Percentiles rank a stretch among this genome's conserved stretches.
Evolutionary conservation across 2,888 invertebrate species (phyloP).

Genomic region (Hydropsyche betteni): DNA sequence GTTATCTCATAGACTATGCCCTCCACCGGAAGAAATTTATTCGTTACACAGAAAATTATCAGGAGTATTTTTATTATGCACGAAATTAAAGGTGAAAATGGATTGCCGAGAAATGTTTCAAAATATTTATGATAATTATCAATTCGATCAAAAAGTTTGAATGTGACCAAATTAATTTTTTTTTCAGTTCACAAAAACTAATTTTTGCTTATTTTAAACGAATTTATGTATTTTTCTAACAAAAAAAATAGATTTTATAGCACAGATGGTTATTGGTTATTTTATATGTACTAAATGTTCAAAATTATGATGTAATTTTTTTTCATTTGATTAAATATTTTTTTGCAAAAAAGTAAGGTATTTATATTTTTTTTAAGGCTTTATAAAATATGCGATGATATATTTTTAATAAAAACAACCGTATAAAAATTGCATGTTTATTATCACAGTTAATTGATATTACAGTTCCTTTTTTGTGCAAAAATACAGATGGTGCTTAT

Average conservation of each 20-base stretch:
- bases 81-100: slow-evolving; percentile 83
- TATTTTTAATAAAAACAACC: background rate
- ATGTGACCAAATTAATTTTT: too few species aligned
- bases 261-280: too few species aligned
- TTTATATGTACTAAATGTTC: too few species aligned
- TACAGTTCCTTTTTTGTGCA: slow-evolving; percentile 21
- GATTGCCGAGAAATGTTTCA: slow-evolving; percentile 86
- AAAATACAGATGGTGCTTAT: slow-evolving; percentile 4
- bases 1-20: slow-evolving; percentile 90
- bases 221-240: too few species aligned
- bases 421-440: slow-evolving; percentile 26
- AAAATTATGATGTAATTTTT: too few species aligned
- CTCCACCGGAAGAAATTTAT: slow-evolving; percentile 98
- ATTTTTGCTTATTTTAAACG: too few species aligned
- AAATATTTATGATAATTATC: slow-evolving; percentile 78
- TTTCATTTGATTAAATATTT: too few species aligned
- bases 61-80: slow-evolving; percentile 91
- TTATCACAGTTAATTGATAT: slow-evolving; percentile 37
- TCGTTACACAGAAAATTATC: slow-evolving; percentile 97
- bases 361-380: too few species aligned
- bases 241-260: too few species aligned
- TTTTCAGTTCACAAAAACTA: too few species aligned
- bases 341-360: too few species aligned
- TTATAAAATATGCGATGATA: too few species aligned
- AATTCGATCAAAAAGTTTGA: slow-evolving; percentile 55